Evolutionary conservation across 2,888 invertebrate genomes (phyloP), one percentile per base, ranked within the genome.

Genomic region (Phasia obesa): DNA sequence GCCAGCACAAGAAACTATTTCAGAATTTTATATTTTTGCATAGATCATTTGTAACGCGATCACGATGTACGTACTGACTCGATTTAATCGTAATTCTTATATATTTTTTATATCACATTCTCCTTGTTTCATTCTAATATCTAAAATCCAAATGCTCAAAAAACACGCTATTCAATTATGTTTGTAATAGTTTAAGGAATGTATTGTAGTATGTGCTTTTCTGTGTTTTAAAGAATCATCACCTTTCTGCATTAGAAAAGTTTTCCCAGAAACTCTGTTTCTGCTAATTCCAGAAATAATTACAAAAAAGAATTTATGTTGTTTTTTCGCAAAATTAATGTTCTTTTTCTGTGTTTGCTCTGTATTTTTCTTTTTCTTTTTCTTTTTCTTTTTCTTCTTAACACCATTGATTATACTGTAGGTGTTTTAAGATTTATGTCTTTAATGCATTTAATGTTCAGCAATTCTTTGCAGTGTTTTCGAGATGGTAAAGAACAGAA

Each of bases 251-350:
- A 15, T 51, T 42, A 13, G 11, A 35, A 60, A 53, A 55, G n/a
- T 78, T 76, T 62, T 81, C 80, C 81, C 77, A 78, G 71, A 88
- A 85, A 57, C 4, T 21, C 17, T 38, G 17, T 38, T 57, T 57
- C 88, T 87, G 86, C 89, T 89, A 88, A 89, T 89, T 88, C 87
- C 87, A 87, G 87, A 89, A 89, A 89, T 89, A 89, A 89, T 89
- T 89, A 88, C 89, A 86, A 85, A 87, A 89, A 87, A 87, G 87
- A 89, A 89, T 89, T 89, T 88, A 89, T 89, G 88, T 88, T 88
- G 86, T 84, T 84, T 86, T n/a, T 87, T 85, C 86, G 86, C 86
- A 88, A 88, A 89, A 89, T 88, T 87, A 89, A 89, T 89, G 88
- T 86, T 87, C 86, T 86, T 85, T 81, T 70, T 44, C 6, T 67